Evolutionary conservation across 2,888 invertebrate genomes (phyloP).

Genomic region (Protonemura montana): DNA sequence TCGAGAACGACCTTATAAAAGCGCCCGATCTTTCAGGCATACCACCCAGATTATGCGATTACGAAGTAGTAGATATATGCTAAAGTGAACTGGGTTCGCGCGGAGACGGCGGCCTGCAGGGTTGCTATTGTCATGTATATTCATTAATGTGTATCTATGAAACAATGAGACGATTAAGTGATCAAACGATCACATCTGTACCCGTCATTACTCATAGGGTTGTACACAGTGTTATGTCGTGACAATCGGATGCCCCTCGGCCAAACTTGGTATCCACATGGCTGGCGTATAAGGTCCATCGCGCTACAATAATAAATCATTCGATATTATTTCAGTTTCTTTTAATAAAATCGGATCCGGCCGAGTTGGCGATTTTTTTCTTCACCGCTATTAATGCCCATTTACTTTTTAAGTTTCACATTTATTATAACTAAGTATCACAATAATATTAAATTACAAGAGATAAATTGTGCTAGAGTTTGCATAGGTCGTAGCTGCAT

Average conservation of each 20-base stretch:
- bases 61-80: not conserved
- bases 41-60: slow-evolving; percentile 12
- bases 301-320: not conserved
- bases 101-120: not conserved
- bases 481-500: not conserved
- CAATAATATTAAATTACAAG: not conserved
- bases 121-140: slow-evolving; percentile 29
- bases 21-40: not conserved
- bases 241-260: not conserved
- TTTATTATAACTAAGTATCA: not conserved
- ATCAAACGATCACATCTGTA: slow-evolving; percentile 30
- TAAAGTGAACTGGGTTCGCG: not conserved
- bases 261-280: not conserved
- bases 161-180: slow-evolving; percentile 34
- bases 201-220: slow-evolving; percentile 17
- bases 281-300: not conserved
- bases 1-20: not conserved
- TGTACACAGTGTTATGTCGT: not conserved
- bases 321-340: not conserved
- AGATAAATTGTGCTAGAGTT: not conserved
- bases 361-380: not conserved
- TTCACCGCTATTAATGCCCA: not conserved
- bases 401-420: not conserved
- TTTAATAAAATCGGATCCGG: not conserved
- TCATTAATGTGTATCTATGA: slow-evolving; percentile 29